A percentile compares a stretch with the other conserved stretches of the same genome.
Conservation (phyloP, 2,888 invertebrate genomes). For the Invenusta paracnida region DNA sequence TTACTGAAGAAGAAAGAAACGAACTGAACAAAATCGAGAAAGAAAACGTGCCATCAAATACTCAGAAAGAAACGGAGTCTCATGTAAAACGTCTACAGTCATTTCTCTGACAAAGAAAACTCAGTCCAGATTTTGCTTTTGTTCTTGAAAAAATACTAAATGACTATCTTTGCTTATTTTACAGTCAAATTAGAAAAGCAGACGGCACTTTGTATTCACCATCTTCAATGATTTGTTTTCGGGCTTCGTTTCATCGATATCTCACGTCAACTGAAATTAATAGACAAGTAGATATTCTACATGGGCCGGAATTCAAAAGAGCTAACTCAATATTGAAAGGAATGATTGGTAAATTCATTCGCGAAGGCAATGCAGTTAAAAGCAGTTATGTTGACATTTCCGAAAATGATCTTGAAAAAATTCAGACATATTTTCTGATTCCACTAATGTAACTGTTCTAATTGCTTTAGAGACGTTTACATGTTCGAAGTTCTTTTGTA, state of each 20-base stretch:
- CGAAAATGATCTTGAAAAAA: not conserved
- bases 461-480: no score
- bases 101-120: not conserved
- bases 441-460: constrained; percentile 14
- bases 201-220: not conserved
- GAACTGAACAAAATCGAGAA: constrained; percentile 27
- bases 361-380: not conserved
- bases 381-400: not conserved
- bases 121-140: not conserved
- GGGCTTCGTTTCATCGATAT: not conserved
- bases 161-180: not conserved
- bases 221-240: not conserved
- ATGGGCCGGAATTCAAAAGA: not conserved
- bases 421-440: not conserved
- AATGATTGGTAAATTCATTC: not conserved
- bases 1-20: constrained; percentile 26
- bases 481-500: no score
- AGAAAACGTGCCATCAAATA: constrained; percentile 29
- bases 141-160: not conserved
- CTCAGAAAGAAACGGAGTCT: constrained; percentile 29
- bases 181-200: not conserved
- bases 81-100: constrained; percentile 12
- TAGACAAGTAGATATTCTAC: constrained; percentile 23
- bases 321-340: not conserved
- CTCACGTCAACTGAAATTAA: not conserved